Percentiles rank a stretch among this genome's conserved stretches.
Evolutionary conservation across 1,140 invertebrate genomes (phyloP).

Genomic region (Heliconius eleuchia): DNA sequence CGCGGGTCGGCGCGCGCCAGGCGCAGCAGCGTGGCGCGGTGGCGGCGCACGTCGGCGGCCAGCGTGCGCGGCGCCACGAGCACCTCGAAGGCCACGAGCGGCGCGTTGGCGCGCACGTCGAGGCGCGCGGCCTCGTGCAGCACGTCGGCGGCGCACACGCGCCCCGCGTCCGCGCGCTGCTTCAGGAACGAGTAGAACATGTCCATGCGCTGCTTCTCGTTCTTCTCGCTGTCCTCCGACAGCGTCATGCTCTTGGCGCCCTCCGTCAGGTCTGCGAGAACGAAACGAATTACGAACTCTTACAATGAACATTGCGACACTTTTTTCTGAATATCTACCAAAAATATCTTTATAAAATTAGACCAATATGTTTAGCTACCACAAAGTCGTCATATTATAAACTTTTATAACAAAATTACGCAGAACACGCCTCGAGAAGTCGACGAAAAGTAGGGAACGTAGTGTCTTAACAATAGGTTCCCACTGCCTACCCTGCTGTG

Average conservation of each 20-base stretch:
- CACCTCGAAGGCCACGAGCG: conserved; percentile 95
- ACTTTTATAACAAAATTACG: too few relatives aligned
- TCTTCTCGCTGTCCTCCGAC: conserved; percentile 97
- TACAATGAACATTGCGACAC: too few relatives aligned
- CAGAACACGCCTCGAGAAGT: too few relatives aligned
- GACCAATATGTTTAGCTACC: too few relatives aligned
- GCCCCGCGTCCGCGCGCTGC: conserved; percentile 85
- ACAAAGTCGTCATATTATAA: too few relatives aligned
- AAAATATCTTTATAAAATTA: too few relatives aligned
- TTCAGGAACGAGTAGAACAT: conserved; percentile 96
- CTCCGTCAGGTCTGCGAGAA: conserved; percentile 87
- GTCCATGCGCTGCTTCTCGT: conserved; percentile 97
- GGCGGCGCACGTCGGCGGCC: conserved; percentile 87
- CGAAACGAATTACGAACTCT: too few relatives aligned
- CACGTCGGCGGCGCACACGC: conserved; percentile 87
- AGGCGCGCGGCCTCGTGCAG: conserved; percentile 96
- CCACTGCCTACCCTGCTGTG: too few relatives aligned
- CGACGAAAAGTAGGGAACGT: too few relatives aligned
- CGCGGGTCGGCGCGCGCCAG: conserved; percentile 93
- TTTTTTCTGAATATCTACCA: too few relatives aligned
- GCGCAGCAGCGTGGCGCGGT: conserved; percentile 88
- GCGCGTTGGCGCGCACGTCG: conserved; percentile 96
- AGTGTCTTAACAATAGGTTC: too few relatives aligned
- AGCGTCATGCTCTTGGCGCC: conserved; percentile 93
- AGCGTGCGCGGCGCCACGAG: conserved; percentile 91